A percentile compares a stretch with the other conserved stretches of the same genome.
phyloP scores from a whole-genome alignment of 1,140 invertebrate genomes.

The Cydia amplana region DNA sequence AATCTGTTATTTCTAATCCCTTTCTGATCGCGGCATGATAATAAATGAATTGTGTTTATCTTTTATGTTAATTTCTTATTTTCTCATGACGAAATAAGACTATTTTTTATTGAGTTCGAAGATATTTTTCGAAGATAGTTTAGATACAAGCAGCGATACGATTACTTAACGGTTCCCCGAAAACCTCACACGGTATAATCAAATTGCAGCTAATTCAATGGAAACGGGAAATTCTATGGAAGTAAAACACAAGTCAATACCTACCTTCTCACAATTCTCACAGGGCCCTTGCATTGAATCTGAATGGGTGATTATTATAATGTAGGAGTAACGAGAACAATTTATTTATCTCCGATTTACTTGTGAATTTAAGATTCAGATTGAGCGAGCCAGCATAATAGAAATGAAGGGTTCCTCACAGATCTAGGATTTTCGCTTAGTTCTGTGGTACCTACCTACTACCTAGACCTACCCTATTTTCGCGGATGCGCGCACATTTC shows the following conservation, averaged over 20 bases:
- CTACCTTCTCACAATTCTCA: neutral
- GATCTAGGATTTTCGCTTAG: too few relatives aligned
- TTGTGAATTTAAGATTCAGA: too few relatives aligned
- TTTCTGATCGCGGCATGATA: too few relatives aligned
- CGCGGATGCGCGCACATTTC: too few relatives aligned
- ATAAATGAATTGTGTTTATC: too few relatives aligned
- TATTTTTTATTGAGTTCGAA: neutral
- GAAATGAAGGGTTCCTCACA: too few relatives aligned
- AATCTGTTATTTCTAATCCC: too few relatives aligned
- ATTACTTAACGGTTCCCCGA: neutral
- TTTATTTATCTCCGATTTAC: neutral
- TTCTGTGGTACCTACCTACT: too few relatives aligned
- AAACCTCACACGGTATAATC: conserved; percentile 4
- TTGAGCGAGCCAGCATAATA: too few relatives aligned
- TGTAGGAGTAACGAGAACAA: neutral
- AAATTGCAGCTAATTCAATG: conserved; percentile 6
- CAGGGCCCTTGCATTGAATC: neutral
- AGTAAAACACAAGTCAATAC: neutral
- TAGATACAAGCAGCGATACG: conserved; percentile 5
- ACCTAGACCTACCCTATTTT: too few relatives aligned
- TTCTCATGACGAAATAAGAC: neutral
- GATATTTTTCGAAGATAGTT: neutral
- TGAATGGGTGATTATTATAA: conserved; percentile 4
- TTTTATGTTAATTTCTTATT: neutral
- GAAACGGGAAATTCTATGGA: neutral